A percentile compares a stretch with the other conserved stretches of the same genome.
phyloP scores from a whole-genome alignment of 2,797 vertebrate species.

The Onychomys torridus region DNA sequence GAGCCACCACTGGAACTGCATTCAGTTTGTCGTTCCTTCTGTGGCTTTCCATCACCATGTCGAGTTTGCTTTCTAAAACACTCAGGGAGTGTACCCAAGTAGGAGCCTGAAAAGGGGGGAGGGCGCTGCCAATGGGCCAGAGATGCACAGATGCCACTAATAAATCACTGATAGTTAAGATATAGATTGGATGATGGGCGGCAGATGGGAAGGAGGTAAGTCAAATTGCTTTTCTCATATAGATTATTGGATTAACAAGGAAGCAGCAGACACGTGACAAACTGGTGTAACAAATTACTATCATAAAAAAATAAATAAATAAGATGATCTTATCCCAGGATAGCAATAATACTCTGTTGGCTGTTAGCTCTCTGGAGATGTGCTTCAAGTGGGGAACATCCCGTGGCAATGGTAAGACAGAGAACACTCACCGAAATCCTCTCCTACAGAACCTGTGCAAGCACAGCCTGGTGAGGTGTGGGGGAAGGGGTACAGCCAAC shows the following conservation, averaged over 20 bases:
- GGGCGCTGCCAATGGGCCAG: slow-evolving; percentile 75
- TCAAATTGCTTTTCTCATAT: slow-evolving; percentile 92
- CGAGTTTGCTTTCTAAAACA: slow-evolving; percentile 80
- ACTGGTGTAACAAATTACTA: slow-evolving; percentile 89
- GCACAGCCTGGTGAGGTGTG: slow-evolving; percentile 40
- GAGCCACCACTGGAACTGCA: slow-evolving; percentile 58
- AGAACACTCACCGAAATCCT: slow-evolving; percentile 55
- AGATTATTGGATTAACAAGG: slow-evolving; percentile 92
- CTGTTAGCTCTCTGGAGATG: slow-evolving; percentile 87
- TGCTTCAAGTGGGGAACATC: slow-evolving; percentile 81
- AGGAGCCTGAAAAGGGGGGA: slow-evolving; percentile 69
- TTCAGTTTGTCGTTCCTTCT: slow-evolving; percentile 61
- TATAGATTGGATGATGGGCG: slow-evolving; percentile 90
- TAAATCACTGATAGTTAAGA: slow-evolving; percentile 91
- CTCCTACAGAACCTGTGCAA: background rate
- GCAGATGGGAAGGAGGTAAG: slow-evolving; percentile 90
- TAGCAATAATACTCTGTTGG: slow-evolving; percentile 86
- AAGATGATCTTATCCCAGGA: slow-evolving; percentile 85
- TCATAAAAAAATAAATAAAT: slow-evolving; percentile 88
- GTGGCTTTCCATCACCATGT: slow-evolving; percentile 75
- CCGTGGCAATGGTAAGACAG: slow-evolving; percentile 81
- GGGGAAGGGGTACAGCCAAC: slow-evolving; percentile 38
- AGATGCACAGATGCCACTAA: slow-evolving; percentile 87
- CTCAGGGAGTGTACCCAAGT: slow-evolving; percentile 79
- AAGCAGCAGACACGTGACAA: slow-evolving; percentile 89